These are phyloP conservation scores for Limulus polyphemus DNA, from an alignment of 2,888 invertebrate species.

Conservation along the genomic window DNA sequence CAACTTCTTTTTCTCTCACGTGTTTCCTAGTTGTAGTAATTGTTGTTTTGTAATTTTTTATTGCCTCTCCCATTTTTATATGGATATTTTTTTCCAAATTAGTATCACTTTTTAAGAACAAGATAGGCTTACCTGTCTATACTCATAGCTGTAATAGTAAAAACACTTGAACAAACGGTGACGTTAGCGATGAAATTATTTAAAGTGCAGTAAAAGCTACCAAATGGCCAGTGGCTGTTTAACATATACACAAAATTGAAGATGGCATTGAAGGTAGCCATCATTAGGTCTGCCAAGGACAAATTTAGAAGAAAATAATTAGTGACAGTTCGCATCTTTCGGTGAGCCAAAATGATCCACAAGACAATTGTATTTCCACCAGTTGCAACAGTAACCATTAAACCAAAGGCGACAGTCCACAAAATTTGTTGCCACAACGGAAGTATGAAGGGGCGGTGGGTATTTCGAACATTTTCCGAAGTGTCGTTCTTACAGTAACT, in stretches of 20 bases:
- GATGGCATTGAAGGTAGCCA: conserved; percentile 24
- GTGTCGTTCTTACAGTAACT: too few relatives aligned
- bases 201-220: conserved; percentile 22
- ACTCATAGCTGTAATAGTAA: conserved; percentile 26
- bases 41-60: too few relatives aligned
- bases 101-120: not conserved
- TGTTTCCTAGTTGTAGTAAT: too few relatives aligned
- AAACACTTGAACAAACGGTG: conserved; percentile 25
- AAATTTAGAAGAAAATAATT: conserved; percentile 27
- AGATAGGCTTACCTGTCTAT: conserved; percentile 24
- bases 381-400: conserved; percentile 64
- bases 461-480: too few relatives aligned
- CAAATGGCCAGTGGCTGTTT: conserved; percentile 27
- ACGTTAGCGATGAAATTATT: conserved; percentile 25
- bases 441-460: too few relatives aligned
- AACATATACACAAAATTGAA: conserved; percentile 27
- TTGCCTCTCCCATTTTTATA: too few relatives aligned
- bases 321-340: conserved; percentile 26
- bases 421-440: conserved; percentile 52
- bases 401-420: conserved; percentile 61
- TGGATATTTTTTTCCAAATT: too few relatives aligned
- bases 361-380: conserved; percentile 81
- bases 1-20: too few relatives aligned
- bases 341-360: conserved; percentile 59
- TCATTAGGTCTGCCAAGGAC: conserved; percentile 24